phyloP scores from a whole-genome alignment of 92 coral and sea anemone species.

The Epizoanthus stellaris region DNA sequence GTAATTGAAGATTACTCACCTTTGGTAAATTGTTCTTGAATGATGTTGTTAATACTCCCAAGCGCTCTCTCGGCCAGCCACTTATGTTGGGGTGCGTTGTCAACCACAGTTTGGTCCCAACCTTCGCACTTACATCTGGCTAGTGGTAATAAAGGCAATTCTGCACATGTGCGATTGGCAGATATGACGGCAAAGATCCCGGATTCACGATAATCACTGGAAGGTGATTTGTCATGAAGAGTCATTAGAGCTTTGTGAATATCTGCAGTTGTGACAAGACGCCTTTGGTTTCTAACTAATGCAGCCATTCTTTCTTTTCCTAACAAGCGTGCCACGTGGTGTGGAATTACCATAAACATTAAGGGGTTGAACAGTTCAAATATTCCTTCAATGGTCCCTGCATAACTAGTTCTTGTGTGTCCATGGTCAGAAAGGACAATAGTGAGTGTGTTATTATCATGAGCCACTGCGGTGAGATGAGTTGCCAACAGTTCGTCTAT shows the following conservation, averaged over 20 bases:
- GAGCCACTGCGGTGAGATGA: conserved; percentile 64
- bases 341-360: conserved; percentile 73
- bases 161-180: conserved; percentile 55
- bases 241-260: conserved; percentile 80
- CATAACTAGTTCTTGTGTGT: conserved; percentile 72
- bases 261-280: conserved; percentile 73
- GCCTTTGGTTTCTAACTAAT: conserved; percentile 73
- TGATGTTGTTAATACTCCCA: conserved; percentile 57
- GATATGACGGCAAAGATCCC: conserved; percentile 51
- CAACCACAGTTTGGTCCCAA: conserved; percentile 56
- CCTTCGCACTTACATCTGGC: conserved; percentile 71
- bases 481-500: conserved; percentile 71
- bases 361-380: conserved; percentile 76
- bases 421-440: conserved; percentile 83
- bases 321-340: conserved; percentile 65
- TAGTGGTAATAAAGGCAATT: conserved; percentile 60
- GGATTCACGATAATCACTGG: conserved; percentile 45
- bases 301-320: conserved; percentile 70
- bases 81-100: conserved; percentile 46
- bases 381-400: conserved; percentile 71
- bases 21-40: conserved; percentile 62
- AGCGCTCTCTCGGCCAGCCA: conserved; percentile 72
- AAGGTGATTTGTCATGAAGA: conserved; percentile 55
- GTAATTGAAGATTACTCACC: conserved; percentile 31
- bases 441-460: conserved; percentile 71